phyloP scores from a whole-genome alignment of 2,113 vertebrate genomes.

The Terrapene triunguis region DNA sequence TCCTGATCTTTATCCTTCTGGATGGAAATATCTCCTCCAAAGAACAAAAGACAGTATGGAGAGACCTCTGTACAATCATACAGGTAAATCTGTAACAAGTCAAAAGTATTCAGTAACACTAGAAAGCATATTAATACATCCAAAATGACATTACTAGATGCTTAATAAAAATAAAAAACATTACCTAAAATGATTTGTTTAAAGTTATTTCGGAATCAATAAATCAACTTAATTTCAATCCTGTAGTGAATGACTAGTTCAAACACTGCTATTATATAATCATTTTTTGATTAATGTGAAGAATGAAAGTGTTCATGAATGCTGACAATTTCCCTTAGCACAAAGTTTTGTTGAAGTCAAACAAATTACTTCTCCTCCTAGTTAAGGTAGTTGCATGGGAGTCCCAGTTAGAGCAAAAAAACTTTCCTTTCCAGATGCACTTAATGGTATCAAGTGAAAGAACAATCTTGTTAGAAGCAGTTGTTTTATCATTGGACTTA shows the following conservation, averaged over 20 bases:
- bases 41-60: constrained; percentile 97
- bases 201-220: not conserved
- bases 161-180: not conserved
- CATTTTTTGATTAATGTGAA: not conserved
- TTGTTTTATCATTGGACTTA: not conserved
- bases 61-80: constrained; percentile 98
- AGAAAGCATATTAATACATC: not conserved
- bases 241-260: not conserved
- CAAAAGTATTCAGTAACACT: not conserved
- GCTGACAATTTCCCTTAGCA: not conserved
- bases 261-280: not conserved
- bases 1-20: constrained; percentile 95
- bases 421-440: not conserved
- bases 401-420: not conserved
- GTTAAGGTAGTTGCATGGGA: not conserved
- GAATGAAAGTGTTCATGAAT: not conserved
- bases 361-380: not conserved
- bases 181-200: not conserved
- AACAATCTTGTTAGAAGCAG: not conserved
- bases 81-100: constrained; percentile 90
- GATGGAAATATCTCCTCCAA: constrained; percentile 96
- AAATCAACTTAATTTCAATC: not conserved
- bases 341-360: not conserved
- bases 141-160: not conserved
- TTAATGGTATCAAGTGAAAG: fast-evolving